phyloP scores from a whole-genome alignment of 2,113 vertebrate species.

The Prionailurus bengalensis region DNA sequence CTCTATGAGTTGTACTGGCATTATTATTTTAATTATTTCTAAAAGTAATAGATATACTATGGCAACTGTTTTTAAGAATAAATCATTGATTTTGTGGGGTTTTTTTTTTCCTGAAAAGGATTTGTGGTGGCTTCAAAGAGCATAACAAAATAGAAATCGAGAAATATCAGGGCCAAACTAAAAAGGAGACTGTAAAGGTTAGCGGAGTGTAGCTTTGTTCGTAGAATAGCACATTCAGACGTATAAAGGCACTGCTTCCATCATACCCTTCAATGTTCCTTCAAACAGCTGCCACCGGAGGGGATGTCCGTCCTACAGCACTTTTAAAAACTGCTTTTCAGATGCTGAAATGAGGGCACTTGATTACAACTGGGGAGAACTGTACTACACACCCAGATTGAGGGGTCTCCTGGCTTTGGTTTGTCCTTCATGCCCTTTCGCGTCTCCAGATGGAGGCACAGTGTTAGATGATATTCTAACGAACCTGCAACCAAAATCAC shows the following conservation, averaged over 20 bases:
- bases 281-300: background rate
- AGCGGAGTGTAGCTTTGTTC: background rate
- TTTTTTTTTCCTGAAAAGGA: background rate
- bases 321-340: constrained; percentile 31
- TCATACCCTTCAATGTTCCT: background rate
- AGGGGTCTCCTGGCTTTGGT: background rate
- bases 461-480: constrained; percentile 9
- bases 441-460: background rate
- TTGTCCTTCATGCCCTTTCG: background rate
- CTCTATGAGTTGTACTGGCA: background rate
- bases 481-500: background rate
- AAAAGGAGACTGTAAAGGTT: background rate
- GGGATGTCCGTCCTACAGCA: background rate
- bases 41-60: background rate
- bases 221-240: background rate
- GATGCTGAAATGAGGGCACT: background rate
- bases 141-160: constrained; percentile 27
- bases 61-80: background rate
- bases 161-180: background rate
- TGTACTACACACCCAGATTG: too few relatives aligned
- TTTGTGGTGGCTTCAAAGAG: constrained; percentile 7
- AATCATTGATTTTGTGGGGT: background rate
- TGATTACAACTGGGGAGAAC: background rate
- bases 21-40: constrained; percentile 20
- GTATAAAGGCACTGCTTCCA: background rate